Evolutionary conservation across 2,888 invertebrate genomes (phyloP), one percentile per base, ranked within the genome.

Genomic region (Tachina lurida): DNA sequence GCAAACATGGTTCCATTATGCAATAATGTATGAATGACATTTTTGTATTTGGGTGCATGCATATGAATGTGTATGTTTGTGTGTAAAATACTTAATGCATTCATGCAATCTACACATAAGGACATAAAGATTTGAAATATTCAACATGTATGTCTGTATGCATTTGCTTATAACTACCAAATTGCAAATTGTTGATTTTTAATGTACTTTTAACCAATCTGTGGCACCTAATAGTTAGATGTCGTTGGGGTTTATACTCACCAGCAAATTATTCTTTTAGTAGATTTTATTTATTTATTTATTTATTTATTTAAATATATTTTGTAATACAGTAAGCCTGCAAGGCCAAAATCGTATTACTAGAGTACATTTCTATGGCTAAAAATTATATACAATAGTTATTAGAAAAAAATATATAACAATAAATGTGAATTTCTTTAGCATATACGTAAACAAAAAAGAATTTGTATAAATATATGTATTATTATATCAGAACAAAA

Each of bases 51-150:
- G 31, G 31, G 31, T 5, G 31, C 7, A 31, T 7, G 15, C 8
- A 47, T 43, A 7, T 49, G 43, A 1, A 10, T 7, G 17, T 3
- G 43, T 15, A 10, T 45, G 43, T 19, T 15, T 39, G 15, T 60
- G 3, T 43, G 54, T 10, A 67, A 49, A 60, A 54, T 31, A 60
- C 49, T 74, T 43, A 62, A 63, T 31, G 68, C 31, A 60, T 70
- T 41, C 31, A 70, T 31, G 43, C 39, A 41, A 19, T 39, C 9
- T 22, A 17, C 49, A 67, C 52, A 60, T 31, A 31, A 15, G 60
- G 54, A 45, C 45, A 45, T 67, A 67, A 76, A 58, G 45, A 73
- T 74, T 41, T n/a, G n/a, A 80, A 67, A 67, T 74, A 81, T 74
- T 67, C 74, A 80, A 68, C 63, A 82, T 74, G 47, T 7, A 7